Percentiles rank a stretch among this genome's conserved stretches.
These are phyloP conservation scores for Parasteatoda lunata DNA, from an alignment of 2,888 invertebrate genomes.

Conservation along the genomic window DNA sequence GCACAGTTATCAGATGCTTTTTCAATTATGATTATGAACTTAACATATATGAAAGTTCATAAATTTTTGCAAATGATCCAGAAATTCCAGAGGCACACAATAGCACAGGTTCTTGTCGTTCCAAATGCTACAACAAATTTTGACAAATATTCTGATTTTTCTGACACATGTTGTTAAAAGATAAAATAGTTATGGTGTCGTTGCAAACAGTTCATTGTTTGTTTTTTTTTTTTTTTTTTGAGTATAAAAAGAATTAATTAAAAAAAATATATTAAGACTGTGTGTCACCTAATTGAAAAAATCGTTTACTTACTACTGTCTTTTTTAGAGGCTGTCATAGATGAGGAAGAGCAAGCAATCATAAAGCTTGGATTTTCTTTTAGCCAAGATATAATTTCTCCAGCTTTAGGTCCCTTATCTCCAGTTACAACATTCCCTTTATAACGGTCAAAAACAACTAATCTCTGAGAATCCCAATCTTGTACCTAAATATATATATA, in stretches of 20 bases:
- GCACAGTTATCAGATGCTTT: no score
- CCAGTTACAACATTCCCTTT: constrained; percentile 85
- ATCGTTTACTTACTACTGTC: constrained; percentile 1
- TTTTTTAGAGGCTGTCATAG: not conserved
- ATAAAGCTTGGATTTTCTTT: constrained; percentile 91
- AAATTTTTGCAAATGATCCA: no score
- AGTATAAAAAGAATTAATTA: not conserved
- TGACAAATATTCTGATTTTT: no score
- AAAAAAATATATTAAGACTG: not conserved
- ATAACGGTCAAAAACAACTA: constrained; percentile 88
- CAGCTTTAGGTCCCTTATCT: constrained; percentile 86
- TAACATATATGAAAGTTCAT: no score
- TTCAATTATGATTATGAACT: no score
- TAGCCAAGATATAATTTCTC: constrained; percentile 87
- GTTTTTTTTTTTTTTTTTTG: no score
- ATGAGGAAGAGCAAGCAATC: constrained; percentile 78
- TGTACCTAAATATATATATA: constrained; percentile 23
- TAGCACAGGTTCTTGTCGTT: no score
- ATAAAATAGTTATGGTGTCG: no score
- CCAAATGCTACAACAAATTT: no score
- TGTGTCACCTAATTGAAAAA: not conserved
- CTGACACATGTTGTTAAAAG: no score
- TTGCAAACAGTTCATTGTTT: no score
- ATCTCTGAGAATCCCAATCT: constrained; percentile 71
- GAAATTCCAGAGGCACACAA: no score